Percentiles rank a stretch among this genome's conserved stretches.
phyloP scores from a whole-genome alignment of 2,113 vertebrate genomes.

The Columba livia region DNA sequence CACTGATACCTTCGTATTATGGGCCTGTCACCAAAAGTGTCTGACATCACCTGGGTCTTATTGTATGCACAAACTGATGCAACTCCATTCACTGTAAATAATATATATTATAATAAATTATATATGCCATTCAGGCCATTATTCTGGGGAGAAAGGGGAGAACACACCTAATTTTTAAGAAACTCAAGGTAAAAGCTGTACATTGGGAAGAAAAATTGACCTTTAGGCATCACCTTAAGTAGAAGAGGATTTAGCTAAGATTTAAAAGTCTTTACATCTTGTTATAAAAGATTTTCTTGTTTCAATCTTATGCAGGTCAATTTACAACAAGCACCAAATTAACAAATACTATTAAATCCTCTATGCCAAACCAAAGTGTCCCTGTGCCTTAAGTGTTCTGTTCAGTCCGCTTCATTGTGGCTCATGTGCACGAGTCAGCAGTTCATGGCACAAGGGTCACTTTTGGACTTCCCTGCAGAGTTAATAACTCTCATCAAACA shows the following conservation, averaged over 20 bases:
- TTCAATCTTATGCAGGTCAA: constrained; percentile 63
- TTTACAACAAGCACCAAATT: constrained; percentile 76
- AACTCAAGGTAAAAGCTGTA: constrained; percentile 69
- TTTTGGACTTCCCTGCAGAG: constrained; percentile 94
- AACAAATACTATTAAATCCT: constrained; percentile 60
- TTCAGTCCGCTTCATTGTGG: neutral
- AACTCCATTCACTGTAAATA: constrained; percentile 66
- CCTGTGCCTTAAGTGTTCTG: constrained; percentile 68
- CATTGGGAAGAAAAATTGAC: constrained; percentile 63
- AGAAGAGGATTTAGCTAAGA: constrained; percentile 66
- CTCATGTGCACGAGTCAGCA: constrained; percentile 76
- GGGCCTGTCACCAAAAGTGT: neutral
- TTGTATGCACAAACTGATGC: constrained; percentile 63
- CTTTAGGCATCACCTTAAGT: constrained; percentile 56
- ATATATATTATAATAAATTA: constrained; percentile 75
- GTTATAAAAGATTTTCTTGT: constrained; percentile 71
- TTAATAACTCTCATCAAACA: constrained; percentile 96
- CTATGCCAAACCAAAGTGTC: constrained; percentile 66
- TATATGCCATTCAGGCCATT: constrained; percentile 66
- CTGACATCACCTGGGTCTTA: neutral
- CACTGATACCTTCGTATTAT: neutral
- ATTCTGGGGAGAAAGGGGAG: constrained; percentile 19
- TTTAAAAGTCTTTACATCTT: constrained; percentile 71
- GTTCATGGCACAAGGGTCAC: constrained; percentile 90
- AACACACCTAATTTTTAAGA: constrained; percentile 61